Conservation (phyloP, 2,113 vertebrate genomes). For the Tragelaphus imberbis region DNA sequence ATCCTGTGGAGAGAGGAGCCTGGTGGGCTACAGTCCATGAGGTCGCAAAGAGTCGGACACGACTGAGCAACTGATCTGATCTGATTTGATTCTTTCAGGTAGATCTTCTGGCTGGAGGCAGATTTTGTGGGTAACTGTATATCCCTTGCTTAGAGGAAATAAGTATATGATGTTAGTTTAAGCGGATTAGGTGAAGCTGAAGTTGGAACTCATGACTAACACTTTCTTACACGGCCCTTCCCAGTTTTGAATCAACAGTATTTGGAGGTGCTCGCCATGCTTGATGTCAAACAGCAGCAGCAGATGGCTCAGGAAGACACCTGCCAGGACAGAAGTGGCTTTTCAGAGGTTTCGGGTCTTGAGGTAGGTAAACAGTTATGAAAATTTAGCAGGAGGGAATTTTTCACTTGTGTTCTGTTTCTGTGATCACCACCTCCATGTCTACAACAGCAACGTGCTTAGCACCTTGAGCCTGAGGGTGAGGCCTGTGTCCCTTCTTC, state of each 20-base stretch:
- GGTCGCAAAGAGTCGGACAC: neutral
- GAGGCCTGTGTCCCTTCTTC: neutral
- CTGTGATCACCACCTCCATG: neutral
- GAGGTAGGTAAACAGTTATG: slow-evolving; percentile 79
- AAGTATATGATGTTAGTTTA: neutral
- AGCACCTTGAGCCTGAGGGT: neutral
- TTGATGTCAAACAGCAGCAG: slow-evolving; percentile 86
- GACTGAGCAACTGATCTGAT: neutral
- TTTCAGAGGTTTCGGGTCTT: slow-evolving; percentile 81
- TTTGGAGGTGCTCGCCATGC: slow-evolving; percentile 87
- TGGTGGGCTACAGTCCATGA: neutral
- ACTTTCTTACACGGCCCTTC: slow-evolving; percentile 28
- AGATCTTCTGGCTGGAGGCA: neutral
- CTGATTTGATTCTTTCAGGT: neutral
- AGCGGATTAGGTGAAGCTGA: neutral
- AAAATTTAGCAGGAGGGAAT: neutral
- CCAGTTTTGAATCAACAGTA: slow-evolving; percentile 85
- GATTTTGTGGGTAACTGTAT: neutral
- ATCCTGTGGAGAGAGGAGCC: neutral
- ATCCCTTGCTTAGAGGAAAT: neutral
- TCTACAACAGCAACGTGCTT: neutral
- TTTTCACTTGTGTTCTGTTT: neutral
- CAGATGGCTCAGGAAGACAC: slow-evolving; percentile 79
- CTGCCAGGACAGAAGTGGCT: slow-evolving; percentile 59
- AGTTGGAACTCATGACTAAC: neutral